Evolutionary conservation across 1,140 invertebrate genomes (phyloP), one percentile per base, ranked within the genome.

Genomic region (Branchinecta lindahli): DNA sequence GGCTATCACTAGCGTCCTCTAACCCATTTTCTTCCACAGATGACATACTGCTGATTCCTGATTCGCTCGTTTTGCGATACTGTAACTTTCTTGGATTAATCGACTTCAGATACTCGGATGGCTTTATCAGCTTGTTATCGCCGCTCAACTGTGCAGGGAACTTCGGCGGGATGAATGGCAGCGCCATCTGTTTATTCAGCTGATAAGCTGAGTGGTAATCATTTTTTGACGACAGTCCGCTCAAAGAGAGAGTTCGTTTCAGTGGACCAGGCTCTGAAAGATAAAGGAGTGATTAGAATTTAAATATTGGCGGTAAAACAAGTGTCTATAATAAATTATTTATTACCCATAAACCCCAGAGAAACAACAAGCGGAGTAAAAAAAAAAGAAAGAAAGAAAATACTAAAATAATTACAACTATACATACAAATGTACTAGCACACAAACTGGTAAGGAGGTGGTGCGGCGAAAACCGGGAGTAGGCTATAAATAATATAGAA

Each of bases 81-180:
- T 12, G 12, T 20, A 18, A 69, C 18, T 18, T 73, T 73, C 66
- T 74, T 72, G 47, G 72, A 70, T 44, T 72, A 44, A 68, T 68
- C 76, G 88, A 90, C 75, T 86, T 86, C 71, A 94, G 81, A 79
- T 94, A 94, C 78, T 94, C 91, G 46, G 90, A 92, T 61, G 92
- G 92, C 77, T 94, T 94, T 76, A 95, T 92, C 66, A 94, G 83
- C 33, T 61, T 86, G 84, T 77, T 91, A 87, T 68, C 88, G 85
- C 75, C 86, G 83, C 66, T 75, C 73, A 72, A 83, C 74, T 68
- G 82, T 75, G 84, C 83, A 45, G 86, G 86, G 80, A 94, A 93
- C 78, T 89, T 88, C 44, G 91, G 91, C 66, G 90, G 90, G 77
- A 94, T 88, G 82, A 94, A 93, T 72, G 90, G 88, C 71, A 91